Conservation (phyloP, 2,797 vertebrate species). For the Anguilla pacifica region DNA sequence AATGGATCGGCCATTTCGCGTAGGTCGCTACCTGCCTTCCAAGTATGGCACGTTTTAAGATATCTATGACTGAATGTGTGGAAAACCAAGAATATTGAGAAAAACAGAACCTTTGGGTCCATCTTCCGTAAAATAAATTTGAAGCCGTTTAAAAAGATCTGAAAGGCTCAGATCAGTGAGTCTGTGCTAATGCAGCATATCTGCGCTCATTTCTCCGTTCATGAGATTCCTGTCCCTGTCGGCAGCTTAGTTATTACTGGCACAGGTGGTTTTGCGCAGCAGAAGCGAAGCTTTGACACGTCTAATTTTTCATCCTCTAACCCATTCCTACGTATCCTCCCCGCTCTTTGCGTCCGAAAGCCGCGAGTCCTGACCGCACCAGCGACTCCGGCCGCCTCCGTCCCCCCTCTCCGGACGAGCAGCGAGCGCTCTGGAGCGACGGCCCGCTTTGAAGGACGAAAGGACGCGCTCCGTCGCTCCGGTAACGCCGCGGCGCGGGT, state of each 20-base stretch:
- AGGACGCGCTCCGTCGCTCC: background rate
- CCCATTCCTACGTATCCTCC: background rate
- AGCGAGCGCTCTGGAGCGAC: background rate
- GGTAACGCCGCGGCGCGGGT: background rate
- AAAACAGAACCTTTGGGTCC: background rate
- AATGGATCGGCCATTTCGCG: background rate
- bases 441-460: slow-evolving; percentile 9
- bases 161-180: background rate
- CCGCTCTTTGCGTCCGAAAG: background rate
- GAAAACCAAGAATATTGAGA: background rate
- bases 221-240: background rate
- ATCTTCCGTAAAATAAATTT: background rate
- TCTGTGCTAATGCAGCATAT: background rate
- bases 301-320: slow-evolving; percentile 9
- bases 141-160: background rate
- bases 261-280: slow-evolving; percentile 17
- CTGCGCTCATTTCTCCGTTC: background rate
- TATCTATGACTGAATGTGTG: too few species aligned
- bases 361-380: background rate
- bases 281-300: background rate
- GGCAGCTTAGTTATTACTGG: background rate
- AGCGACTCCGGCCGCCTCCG: background rate
- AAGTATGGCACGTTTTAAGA: background rate
- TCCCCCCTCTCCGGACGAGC: background rate
- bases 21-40: background rate